A percentile compares a stretch with the other conserved stretches of the same genome.
Evolutionary conservation across 2,888 invertebrate genomes (phyloP).

Genomic region (Willowsia nigromaculata): DNA sequence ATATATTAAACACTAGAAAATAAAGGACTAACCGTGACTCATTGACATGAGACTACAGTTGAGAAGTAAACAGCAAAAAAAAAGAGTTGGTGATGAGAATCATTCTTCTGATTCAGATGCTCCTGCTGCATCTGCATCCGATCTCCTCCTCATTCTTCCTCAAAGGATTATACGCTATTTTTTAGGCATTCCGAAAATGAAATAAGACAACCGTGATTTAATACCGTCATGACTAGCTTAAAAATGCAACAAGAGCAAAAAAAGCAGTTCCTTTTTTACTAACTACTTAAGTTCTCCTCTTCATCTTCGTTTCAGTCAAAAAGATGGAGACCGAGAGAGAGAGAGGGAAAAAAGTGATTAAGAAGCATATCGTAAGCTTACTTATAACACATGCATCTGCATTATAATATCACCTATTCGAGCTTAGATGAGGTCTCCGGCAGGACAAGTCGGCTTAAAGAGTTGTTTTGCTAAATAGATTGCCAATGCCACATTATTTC

Average conservation of each 20-base stretch:
- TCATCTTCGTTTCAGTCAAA: slow-evolving; percentile 10
- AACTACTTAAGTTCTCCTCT: slow-evolving; percentile 43
- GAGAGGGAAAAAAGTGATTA: slow-evolving; percentile 54
- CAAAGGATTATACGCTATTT: slow-evolving; percentile 10
- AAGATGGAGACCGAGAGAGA: background rate
- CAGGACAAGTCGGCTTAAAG: slow-evolving; percentile 24
- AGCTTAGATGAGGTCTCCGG: background rate
- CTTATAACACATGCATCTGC: background rate
- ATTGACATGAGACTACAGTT: slow-evolving; percentile 60
- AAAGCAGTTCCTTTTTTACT: slow-evolving; percentile 40
- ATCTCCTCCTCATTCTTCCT: background rate
- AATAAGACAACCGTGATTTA: slow-evolving; percentile 70
- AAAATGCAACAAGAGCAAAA: slow-evolving; percentile 47
- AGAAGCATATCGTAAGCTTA: background rate
- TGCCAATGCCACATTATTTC: slow-evolving; percentile 35
- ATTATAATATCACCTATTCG: background rate
- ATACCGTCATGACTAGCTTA: slow-evolving; percentile 71
- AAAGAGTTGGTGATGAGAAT: background rate
- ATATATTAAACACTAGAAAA: background rate
- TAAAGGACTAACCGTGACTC: slow-evolving; percentile 58
- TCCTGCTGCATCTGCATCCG: background rate
- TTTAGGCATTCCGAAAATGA: slow-evolving; percentile 34
- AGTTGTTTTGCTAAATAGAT: slow-evolving; percentile 45
- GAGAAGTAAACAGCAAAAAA: background rate
- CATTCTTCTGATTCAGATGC: background rate